A percentile compares a stretch with the other conserved stretches of the same genome.
Evolutionary conservation across 2,797 vertebrate genomes (phyloP).

Genomic region (Lophura swinhoii): DNA sequence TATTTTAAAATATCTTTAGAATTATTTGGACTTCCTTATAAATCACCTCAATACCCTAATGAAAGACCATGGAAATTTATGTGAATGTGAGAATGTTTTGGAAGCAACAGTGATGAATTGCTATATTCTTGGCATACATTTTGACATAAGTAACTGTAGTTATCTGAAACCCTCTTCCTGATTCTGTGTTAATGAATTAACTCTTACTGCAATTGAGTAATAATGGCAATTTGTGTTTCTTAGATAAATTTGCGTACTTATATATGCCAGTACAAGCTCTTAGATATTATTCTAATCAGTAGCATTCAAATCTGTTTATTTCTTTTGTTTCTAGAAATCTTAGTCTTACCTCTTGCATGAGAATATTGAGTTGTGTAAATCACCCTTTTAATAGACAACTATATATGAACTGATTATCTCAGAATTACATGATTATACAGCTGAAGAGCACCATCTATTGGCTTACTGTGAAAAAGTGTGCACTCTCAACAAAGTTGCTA

Average conservation of each 20-base stretch:
- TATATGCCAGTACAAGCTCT: neutral
- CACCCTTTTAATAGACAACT: neutral
- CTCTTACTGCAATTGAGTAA: neutral
- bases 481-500: neutral
- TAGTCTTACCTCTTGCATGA: neutral
- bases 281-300: neutral
- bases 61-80: neutral
- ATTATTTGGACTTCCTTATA: constrained; percentile 15
- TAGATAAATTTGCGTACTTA: neutral
- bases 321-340: neutral
- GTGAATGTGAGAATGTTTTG: neutral
- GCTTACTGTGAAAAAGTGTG: neutral
- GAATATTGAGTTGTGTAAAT: neutral
- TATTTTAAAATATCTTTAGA: constrained; percentile 5
- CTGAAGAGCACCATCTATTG: constrained; percentile 68
- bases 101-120: neutral
- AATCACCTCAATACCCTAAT: neutral
- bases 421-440: constrained; percentile 29
- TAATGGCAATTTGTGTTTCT: neutral
- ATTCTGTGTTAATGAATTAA: neutral
- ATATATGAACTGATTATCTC: neutral
- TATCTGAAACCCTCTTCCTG: neutral
- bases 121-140: neutral
- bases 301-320: neutral
- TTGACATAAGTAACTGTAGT: neutral